Conservation (phyloP, 2,113 vertebrate genomes). For the Calyptomena viridis region DNA sequence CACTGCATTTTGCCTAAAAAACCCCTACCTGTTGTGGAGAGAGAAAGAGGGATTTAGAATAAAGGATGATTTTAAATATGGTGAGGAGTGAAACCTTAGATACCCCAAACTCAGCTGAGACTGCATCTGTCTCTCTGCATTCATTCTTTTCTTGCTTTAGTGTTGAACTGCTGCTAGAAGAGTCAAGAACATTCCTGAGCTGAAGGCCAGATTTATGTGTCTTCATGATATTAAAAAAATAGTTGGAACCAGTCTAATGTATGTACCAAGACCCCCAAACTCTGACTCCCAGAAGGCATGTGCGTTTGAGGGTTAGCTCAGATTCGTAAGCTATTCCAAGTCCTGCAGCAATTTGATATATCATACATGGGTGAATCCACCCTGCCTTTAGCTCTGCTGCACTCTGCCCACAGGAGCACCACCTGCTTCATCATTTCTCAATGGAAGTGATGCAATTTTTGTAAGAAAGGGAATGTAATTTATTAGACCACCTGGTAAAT, state of each 20-base stretch:
- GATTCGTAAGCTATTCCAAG: neutral
- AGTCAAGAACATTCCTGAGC: neutral
- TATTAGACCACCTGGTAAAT: neutral
- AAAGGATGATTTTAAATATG: neutral
- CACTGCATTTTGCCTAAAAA: neutral
- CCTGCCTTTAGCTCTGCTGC: neutral
- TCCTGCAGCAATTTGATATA: neutral
- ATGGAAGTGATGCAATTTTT: neutral
- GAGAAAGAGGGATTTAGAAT: neutral
- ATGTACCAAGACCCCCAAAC: neutral
- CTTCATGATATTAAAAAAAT: accelerated
- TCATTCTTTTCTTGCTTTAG: neutral
- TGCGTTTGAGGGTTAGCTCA: accelerated
- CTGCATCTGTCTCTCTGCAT: accelerated
- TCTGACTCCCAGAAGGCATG: neutral
- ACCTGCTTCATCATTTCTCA: neutral
- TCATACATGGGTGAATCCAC: neutral
- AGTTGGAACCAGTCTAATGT: neutral
- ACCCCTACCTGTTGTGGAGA: neutral
- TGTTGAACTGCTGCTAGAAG: neutral
- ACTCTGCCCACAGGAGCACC: neutral
- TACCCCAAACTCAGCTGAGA: neutral
- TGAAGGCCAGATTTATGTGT: neutral
- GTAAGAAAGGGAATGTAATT: neutral
- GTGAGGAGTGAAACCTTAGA: neutral